Conservation (phyloP, 2,113 vertebrate genomes). For the Raja brachyura region DNA sequence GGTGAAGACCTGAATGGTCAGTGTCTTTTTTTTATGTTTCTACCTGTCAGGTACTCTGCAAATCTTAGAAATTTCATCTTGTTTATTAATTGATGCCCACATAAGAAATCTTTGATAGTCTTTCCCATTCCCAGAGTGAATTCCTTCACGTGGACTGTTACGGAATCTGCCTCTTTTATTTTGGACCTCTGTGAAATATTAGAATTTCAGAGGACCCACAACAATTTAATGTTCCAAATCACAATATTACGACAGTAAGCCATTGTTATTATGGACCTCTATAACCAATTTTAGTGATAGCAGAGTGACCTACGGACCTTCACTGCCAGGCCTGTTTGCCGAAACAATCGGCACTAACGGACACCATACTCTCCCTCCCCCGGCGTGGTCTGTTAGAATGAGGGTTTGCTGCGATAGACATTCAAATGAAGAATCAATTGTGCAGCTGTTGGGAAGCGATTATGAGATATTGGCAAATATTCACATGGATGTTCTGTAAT, state of each 20-base stretch:
- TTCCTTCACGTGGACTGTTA: background rate
- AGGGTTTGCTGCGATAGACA: background rate
- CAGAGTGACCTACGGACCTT: too few species aligned
- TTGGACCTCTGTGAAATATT: background rate
- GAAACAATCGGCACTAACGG: too few species aligned
- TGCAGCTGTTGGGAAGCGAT: background rate
- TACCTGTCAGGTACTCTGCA: background rate
- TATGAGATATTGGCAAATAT: background rate
- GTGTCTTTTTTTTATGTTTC: background rate
- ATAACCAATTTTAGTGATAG: too few species aligned
- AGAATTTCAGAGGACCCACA: background rate
- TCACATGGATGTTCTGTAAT: background rate
- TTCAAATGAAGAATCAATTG: background rate
- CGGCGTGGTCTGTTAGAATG: too few species aligned
- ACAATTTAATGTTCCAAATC: background rate
- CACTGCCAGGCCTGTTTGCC: too few species aligned
- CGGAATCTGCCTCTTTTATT: background rate
- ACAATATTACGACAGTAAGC: too few species aligned
- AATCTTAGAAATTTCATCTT: background rate
- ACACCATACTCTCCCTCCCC: too few species aligned
- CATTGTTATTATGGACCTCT: too few species aligned
- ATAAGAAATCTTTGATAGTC: background rate
- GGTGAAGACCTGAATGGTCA: too few species aligned
- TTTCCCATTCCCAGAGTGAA: background rate
- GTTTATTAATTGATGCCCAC: background rate